Evolutionary conservation across 2,888 invertebrate genomes (phyloP).

Genomic region (Ormyrus rosae): DNA sequence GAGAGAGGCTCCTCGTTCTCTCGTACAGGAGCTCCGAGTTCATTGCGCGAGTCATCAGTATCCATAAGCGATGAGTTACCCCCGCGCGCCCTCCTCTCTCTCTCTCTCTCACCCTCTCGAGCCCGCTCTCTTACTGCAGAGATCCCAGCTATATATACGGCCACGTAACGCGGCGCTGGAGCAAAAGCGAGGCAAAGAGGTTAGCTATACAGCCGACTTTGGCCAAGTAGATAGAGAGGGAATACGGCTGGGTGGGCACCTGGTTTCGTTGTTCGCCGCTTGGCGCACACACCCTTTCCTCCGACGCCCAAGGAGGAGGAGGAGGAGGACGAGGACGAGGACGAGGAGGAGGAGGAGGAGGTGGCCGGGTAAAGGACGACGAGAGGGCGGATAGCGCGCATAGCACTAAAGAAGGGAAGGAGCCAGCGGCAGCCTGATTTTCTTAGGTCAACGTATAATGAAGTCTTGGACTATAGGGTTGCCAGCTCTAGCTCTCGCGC

Average conservation of each 20-base stretch:
- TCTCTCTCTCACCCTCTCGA: background rate
- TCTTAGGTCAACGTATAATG: constrained; percentile 76
- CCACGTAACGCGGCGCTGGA: constrained; percentile 8
- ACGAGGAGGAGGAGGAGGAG: constrained; percentile 46
- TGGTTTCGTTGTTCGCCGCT: constrained; percentile 70
- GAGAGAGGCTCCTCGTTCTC: constrained; percentile 60
- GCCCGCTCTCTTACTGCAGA: background rate
- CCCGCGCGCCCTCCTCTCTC: constrained; percentile 55
- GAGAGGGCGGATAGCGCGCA: constrained; percentile 49
- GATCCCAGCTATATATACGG: background rate
- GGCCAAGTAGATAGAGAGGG: constrained; percentile 51
- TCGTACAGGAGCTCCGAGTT: constrained; percentile 73
- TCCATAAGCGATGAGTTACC: constrained; percentile 85
- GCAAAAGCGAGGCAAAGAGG: constrained; percentile 3
- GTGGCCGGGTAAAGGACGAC: constrained; percentile 55
- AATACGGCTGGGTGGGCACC: constrained; percentile 69
- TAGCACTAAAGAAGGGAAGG: constrained; percentile 36
- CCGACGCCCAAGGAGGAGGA: constrained; percentile 47
- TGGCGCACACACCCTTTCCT: constrained; percentile 61
- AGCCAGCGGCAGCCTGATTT: constrained; percentile 67
- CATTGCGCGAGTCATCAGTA: constrained; percentile 86
- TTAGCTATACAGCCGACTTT: constrained; percentile 15
- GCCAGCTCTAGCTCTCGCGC: background rate
- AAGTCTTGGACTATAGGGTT: constrained; percentile 63
- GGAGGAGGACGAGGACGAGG: constrained; percentile 28